These are phyloP conservation scores for Andrena praecox DNA, from an alignment of 2,888 invertebrate genomes.

Conservation along the genomic window DNA sequence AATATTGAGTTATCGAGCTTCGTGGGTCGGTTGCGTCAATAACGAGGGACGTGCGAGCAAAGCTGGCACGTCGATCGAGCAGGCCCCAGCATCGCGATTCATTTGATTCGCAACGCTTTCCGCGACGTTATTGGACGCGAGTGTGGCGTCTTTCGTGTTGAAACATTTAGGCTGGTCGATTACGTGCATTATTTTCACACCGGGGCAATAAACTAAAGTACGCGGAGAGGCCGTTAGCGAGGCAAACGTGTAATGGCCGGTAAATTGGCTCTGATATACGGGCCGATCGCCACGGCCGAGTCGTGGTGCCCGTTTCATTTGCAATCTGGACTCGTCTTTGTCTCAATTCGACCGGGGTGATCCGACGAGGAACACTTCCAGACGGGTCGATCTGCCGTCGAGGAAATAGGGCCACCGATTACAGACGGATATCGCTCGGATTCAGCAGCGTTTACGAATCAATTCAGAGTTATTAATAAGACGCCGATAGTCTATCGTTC, in stretches of 20 bases:
- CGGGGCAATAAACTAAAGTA: conserved; percentile 57
- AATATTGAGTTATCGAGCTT: conserved; percentile 6
- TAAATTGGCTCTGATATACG: conserved; percentile 68
- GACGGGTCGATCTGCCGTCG: conserved; percentile 28
- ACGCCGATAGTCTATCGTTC: conserved; percentile 15
- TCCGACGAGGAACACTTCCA: conserved; percentile 20
- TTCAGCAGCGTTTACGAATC: conserved; percentile 18
- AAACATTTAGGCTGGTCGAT: conserved; percentile 54
- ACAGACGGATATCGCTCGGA: conserved; percentile 3
- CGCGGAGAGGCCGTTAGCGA: conserved; percentile 53
- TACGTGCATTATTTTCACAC: conserved; percentile 56
- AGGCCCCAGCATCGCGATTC: conserved; percentile 11
- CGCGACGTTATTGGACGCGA: background rate
- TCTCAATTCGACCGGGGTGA: conserved; percentile 43
- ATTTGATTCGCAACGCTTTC: conserved; percentile 7
- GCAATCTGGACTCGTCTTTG: conserved; percentile 61
- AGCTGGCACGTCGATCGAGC: conserved; percentile 12
- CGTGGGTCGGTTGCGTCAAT: background rate
- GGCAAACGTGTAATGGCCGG: conserved; percentile 63
- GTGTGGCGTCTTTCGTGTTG: background rate
- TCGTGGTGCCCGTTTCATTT: conserved; percentile 53
- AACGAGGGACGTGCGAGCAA: background rate
- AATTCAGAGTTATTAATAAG: conserved; percentile 39
- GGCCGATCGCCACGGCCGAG: conserved; percentile 43
- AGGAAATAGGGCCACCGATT: conserved; percentile 47